Evolutionary conservation across 2,888 invertebrate species (phyloP).

Genomic region (Cabera pusaria): DNA sequence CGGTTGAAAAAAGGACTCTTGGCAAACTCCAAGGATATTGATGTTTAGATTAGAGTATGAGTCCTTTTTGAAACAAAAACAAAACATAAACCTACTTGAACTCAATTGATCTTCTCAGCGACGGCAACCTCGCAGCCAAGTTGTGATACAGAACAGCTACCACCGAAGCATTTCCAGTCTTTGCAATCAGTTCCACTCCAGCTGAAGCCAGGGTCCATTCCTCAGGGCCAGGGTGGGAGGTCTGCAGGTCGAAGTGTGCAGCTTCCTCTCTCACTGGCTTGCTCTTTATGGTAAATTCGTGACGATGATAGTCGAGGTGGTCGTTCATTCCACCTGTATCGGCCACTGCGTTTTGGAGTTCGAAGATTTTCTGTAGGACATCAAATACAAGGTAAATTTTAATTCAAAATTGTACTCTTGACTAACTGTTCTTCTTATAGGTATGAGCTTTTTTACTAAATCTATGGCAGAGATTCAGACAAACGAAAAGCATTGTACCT

Average conservation of each 20-base stretch:
- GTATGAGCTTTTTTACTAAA: too few relatives aligned
- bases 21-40: too few relatives aligned
- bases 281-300: slow-evolving; percentile 60
- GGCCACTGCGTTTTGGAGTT: slow-evolving; percentile 65
- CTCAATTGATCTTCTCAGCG: slow-evolving; percentile 82
- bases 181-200: slow-evolving; percentile 60
- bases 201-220: slow-evolving; percentile 66
- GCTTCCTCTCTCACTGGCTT: slow-evolving; percentile 57
- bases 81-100: slow-evolving; percentile 85
- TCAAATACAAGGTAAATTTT: not conserved
- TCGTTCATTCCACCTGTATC: slow-evolving; percentile 64
- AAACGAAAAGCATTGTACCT: too few relatives aligned
- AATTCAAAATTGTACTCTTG: too few relatives aligned
- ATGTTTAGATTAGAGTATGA: too few relatives aligned
- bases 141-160: slow-evolving; percentile 85
- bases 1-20: too few relatives aligned
- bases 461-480: too few relatives aligned
- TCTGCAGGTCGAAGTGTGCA: slow-evolving; percentile 60
- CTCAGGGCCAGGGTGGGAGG: slow-evolving; percentile 39
- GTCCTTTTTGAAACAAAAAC: too few relatives aligned
- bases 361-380: slow-evolving; percentile 64
- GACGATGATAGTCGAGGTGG: slow-evolving; percentile 48
- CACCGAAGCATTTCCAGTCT: slow-evolving; percentile 57
- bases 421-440: too few relatives aligned
- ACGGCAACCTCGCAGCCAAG: slow-evolving; percentile 84